Evolutionary conservation across 2,888 invertebrate genomes (phyloP).

Genomic region (Ectemnius continuus): DNA sequence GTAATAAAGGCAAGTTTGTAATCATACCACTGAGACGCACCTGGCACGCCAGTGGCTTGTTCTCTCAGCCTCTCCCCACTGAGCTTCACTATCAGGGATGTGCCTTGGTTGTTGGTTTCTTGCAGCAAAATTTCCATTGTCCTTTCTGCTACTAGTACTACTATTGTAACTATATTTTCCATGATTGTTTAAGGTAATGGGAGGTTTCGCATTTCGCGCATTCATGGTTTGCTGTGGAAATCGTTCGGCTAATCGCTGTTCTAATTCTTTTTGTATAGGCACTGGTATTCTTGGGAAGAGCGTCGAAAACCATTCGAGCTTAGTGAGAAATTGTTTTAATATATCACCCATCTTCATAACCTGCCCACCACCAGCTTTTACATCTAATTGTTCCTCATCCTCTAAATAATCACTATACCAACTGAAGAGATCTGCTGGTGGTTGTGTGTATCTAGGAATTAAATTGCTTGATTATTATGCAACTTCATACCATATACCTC

Average conservation of each 20-base stretch:
- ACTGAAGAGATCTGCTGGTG: slow-evolving; percentile 95
- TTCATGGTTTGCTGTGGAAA: slow-evolving; percentile 80
- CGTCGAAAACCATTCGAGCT: slow-evolving; percentile 99
- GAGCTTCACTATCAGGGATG: slow-evolving; percentile 76
- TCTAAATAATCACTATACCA: slow-evolving; percentile 98
- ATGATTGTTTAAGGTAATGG: slow-evolving; percentile 75
- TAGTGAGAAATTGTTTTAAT: slow-evolving; percentile 93
- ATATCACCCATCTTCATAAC: slow-evolving; percentile 95
- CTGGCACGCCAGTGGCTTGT: slow-evolving; percentile 77
- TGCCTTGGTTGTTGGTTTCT: slow-evolving; percentile 71
- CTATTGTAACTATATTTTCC: slow-evolving; percentile 69
- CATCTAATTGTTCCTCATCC: slow-evolving; percentile 98
- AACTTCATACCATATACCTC: not conserved
- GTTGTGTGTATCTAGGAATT: slow-evolving; percentile 91
- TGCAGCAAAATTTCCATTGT: slow-evolving; percentile 68
- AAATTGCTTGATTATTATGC: no score
- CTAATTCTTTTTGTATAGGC: slow-evolving; percentile 96
- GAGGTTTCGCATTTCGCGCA: slow-evolving; percentile 74
- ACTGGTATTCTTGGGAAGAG: slow-evolving; percentile 99
- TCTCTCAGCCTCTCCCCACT: slow-evolving; percentile 78
- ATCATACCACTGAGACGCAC: slow-evolving; percentile 77
- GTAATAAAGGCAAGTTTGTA: slow-evolving; percentile 70
- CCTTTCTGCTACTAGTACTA: slow-evolving; percentile 67
- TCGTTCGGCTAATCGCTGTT: slow-evolving; percentile 84
- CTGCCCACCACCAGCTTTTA: slow-evolving; percentile 98